phyloP scores from a whole-genome alignment of 2,113 vertebrate genomes.

The Heterocephalus glaber region DNA sequence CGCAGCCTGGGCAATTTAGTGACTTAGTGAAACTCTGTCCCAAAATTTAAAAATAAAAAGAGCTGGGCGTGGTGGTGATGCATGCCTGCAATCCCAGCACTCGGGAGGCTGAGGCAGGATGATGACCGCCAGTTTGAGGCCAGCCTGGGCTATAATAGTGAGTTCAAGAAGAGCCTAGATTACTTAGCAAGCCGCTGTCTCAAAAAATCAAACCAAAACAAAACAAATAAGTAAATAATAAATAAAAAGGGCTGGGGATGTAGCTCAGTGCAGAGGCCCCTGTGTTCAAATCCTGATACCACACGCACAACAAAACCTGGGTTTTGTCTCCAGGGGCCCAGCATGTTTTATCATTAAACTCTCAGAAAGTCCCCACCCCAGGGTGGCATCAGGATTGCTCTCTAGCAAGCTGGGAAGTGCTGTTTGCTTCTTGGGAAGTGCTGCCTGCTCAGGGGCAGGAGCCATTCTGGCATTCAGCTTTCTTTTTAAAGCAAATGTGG shows the following conservation, averaged over 20 bases:
- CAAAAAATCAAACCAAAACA: neutral
- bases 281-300: neutral
- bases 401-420: neutral
- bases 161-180: neutral
- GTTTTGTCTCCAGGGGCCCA: neutral
- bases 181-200: neutral
- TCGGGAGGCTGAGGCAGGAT: neutral
- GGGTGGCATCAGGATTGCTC: neutral
- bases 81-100: neutral
- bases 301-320: neutral
- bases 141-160: neutral
- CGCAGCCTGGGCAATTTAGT: too few relatives aligned
- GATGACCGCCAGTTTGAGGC: neutral
- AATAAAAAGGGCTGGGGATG: neutral
- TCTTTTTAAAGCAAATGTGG: slow-evolving; percentile 9
- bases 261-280: neutral
- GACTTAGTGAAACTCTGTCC: too few relatives aligned
- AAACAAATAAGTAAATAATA: neutral
- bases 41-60: too few relatives aligned
- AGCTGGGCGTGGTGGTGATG: neutral
- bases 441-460: neutral
- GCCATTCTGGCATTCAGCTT: neutral
- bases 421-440: neutral
- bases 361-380: neutral
- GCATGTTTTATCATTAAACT: neutral